These are phyloP conservation scores for Erpornis zantholeuca DNA, from an alignment of 2,113 vertebrate genomes.

Conservation along the genomic window DNA sequence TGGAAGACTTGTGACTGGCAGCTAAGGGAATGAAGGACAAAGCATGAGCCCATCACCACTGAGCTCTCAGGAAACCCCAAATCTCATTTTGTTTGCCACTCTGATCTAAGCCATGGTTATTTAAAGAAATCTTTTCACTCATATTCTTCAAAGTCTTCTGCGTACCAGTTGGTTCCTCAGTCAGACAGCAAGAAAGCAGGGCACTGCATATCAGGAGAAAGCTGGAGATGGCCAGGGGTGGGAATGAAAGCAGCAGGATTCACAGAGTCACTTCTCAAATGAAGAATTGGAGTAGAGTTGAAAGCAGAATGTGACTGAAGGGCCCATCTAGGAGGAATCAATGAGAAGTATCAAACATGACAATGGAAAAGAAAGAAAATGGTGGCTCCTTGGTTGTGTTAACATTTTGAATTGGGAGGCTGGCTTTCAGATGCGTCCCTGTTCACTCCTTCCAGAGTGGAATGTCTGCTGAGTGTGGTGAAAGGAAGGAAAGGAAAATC, in stretches of 20 bases:
- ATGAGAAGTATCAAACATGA: background rate
- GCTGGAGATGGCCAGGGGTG: background rate
- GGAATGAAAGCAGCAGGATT: background rate
- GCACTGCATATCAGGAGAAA: background rate
- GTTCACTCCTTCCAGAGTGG: background rate
- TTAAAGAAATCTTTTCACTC: background rate
- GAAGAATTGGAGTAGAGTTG: background rate
- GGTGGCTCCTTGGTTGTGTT: background rate
- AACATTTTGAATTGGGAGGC: background rate
- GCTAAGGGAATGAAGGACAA: background rate
- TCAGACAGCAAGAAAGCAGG: background rate
- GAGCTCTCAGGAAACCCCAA: background rate
- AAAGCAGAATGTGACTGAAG: background rate
- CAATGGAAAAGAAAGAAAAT: background rate
- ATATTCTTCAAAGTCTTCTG: background rate
- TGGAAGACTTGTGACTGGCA: background rate
- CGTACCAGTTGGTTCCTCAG: background rate
- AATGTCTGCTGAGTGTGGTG: background rate
- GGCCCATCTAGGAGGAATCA: background rate
- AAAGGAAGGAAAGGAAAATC: slow-evolving; percentile 3
- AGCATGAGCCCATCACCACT: background rate
- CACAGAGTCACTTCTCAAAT: background rate
- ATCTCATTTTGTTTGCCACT: background rate
- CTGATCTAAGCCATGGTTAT: background rate
- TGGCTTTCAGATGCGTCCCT: background rate